A percentile compares a stretch with the other conserved stretches of the same genome.
Conservation (phyloP, 1,140 invertebrate genomes). For the Camponotus vicinus region DNA sequence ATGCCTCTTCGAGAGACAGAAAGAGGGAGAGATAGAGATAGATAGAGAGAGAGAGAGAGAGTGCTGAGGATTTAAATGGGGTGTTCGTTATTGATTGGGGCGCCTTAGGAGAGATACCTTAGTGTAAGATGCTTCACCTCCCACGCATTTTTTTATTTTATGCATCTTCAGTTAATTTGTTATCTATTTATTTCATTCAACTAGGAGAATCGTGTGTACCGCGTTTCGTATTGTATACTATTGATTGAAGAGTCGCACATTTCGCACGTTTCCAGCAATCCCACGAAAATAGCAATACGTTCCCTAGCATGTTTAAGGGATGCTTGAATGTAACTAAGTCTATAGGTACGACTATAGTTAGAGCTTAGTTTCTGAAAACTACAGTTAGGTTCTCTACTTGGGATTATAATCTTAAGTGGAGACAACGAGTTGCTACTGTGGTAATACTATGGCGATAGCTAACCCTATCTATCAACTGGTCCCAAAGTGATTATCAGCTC, state of each 20-base stretch:
- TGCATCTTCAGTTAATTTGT: neutral
- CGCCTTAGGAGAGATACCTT: neutral
- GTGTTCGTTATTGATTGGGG: neutral
- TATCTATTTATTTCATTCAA: constrained; percentile 18
- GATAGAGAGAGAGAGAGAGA: neutral
- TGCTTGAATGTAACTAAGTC: neutral
- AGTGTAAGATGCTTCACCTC: neutral
- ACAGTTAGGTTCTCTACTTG: constrained; percentile 44
- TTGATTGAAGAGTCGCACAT: constrained; percentile 22
- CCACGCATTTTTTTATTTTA: neutral
- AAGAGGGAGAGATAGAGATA: no score
- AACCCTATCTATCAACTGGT: constrained; percentile 22
- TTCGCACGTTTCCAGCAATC: constrained; percentile 2
- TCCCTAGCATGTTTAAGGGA: constrained; percentile 25
- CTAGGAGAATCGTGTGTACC: neutral
- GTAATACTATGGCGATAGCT: constrained; percentile 9
- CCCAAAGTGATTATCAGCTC: constrained; percentile 8
- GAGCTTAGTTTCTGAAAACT: constrained; percentile 18
- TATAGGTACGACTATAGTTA: constrained; percentile 1
- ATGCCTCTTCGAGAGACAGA: neutral
- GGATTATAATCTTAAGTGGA: constrained; percentile 30
- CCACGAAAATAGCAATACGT: constrained; percentile 9
- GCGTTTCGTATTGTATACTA: neutral
- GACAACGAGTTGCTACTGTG: constrained; percentile 11
- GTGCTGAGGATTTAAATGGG: constrained; percentile 8